Percentiles rank a stretch among this genome's conserved stretches.
These are phyloP conservation scores for Digitonthophagus gazella DNA, from an alignment of 2,888 invertebrate genomes.

Conservation along the genomic window DNA sequence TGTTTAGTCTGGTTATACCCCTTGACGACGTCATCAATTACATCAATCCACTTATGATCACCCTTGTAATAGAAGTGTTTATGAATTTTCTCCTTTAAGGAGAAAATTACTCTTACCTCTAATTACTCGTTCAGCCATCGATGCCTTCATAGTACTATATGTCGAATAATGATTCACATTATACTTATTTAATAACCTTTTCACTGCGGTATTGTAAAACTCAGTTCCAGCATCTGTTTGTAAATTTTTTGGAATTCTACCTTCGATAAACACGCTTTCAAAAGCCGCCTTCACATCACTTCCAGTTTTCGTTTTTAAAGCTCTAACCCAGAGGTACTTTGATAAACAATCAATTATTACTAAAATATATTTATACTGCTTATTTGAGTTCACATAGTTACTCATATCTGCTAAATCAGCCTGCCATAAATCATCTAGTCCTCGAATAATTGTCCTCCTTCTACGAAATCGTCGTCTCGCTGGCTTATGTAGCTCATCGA, in stretches of 20 bases:
- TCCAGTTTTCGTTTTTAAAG: slow-evolving; percentile 42
- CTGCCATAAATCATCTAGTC: slow-evolving; percentile 47
- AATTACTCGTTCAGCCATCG: slow-evolving; percentile 27
- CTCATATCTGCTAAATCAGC: slow-evolving; percentile 22
- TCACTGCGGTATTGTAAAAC: slow-evolving; percentile 39
- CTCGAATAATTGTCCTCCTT: slow-evolving; percentile 41
- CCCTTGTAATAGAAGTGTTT: slow-evolving; percentile 36
- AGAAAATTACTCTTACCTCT: too few relatives aligned
- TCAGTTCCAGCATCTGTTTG: slow-evolving; percentile 41
- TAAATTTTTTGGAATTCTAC: slow-evolving; percentile 33
- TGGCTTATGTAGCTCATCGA: slow-evolving; percentile 43
- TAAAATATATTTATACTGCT: slow-evolving; percentile 41
- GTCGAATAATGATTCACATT: slow-evolving; percentile 36
- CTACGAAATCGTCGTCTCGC: slow-evolving; percentile 44
- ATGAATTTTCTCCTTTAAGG: slow-evolving; percentile 30
- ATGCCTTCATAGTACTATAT: slow-evolving; percentile 30
- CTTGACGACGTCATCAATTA: neutral
- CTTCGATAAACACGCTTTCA: slow-evolving; percentile 26
- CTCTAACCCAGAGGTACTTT: slow-evolving; percentile 45
- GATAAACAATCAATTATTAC: slow-evolving; percentile 47
- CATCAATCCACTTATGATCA: slow-evolving; percentile 33
- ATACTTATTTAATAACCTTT: slow-evolving; percentile 34
- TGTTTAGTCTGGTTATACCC: slow-evolving; percentile 22
- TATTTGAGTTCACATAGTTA: slow-evolving; percentile 37
- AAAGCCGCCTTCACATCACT: slow-evolving; percentile 37